A percentile compares a stretch with the other conserved stretches of the same genome.
Evolutionary conservation across 2,888 invertebrate species (phyloP).

Genomic region (Dorcus hopei): DNA sequence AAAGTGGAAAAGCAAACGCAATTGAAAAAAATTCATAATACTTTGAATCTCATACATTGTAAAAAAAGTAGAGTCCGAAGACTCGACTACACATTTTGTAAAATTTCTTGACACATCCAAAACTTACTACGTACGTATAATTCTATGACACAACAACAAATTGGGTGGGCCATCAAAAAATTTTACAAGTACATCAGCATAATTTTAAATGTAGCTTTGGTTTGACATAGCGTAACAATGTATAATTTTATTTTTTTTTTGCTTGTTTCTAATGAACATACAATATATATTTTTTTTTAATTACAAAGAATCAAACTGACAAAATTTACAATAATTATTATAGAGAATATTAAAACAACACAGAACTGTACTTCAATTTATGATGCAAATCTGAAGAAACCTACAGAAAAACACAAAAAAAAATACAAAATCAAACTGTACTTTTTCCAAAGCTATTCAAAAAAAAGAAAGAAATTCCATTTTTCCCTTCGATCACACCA

Average conservation of each 20-base stretch:
- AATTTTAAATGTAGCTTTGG: conserved; percentile 17
- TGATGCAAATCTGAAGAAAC: conserved; percentile 22
- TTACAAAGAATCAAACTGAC: conserved; percentile 14
- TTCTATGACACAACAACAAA: neutral
- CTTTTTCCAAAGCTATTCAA: conserved; percentile 20
- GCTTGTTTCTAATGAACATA: conserved; percentile 12
- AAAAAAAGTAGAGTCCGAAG: conserved; percentile 12
- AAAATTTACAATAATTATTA: conserved; percentile 16
- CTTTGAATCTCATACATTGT: conserved; percentile 35
- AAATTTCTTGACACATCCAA: conserved; percentile 41
- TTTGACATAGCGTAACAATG: conserved; percentile 18
- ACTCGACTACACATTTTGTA: conserved; percentile 29
- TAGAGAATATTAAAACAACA: conserved; percentile 19
- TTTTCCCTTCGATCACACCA: neutral
- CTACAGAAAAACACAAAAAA: conserved; percentile 33
- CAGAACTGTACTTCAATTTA: conserved; percentile 18
- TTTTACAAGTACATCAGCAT: conserved; percentile 43
- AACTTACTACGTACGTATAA: neutral
- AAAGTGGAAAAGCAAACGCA: conserved; percentile 49
- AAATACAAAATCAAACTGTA: conserved; percentile 27
- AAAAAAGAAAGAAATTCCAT: conserved; percentile 16
- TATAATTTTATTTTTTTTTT: conserved; percentile 17
- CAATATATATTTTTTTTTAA: conserved; percentile 13
- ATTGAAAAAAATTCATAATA: conserved; percentile 33
- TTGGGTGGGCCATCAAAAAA: conserved; percentile 38